A percentile compares a stretch with the other conserved stretches of the same genome.
Conservation (phyloP, 2,888 invertebrate species). For the Eudemis profundana region DNA sequence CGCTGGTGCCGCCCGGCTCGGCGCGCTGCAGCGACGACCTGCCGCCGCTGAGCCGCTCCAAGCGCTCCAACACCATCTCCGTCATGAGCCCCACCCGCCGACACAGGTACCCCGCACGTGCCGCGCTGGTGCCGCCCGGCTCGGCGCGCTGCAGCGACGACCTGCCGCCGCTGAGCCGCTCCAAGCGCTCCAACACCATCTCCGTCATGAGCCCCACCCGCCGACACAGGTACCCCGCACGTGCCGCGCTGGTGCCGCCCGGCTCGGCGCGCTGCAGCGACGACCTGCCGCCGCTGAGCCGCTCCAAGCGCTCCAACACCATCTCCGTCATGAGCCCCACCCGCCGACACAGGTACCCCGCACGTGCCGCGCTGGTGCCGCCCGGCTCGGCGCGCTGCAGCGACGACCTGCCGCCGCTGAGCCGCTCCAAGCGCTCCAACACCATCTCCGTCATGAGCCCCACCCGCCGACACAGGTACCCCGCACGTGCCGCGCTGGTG, state of each 20-base stretch:
- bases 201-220: constrained; percentile 47
- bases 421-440: constrained; percentile 86
- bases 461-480: constrained; percentile 78
- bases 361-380: too few species aligned
- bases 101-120: too few species aligned
- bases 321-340: constrained; percentile 94
- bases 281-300: constrained; percentile 84
- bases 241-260: too few species aligned
- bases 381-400: constrained; percentile 48
- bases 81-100: too few species aligned
- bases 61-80: too few species aligned
- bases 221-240: constrained; percentile 48
- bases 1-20: too few species aligned
- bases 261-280: constrained; percentile 56
- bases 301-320: constrained; percentile 89
- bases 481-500: too few species aligned
- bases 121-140: too few species aligned
- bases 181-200: constrained; percentile 57
- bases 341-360: constrained; percentile 72
- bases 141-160: too few species aligned
- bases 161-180: not conserved
- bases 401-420: constrained; percentile 85
- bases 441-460: constrained; percentile 96
- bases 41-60: too few species aligned
- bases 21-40: too few species aligned